These are phyloP conservation scores for Struthio camelus DNA, from an alignment of 2,113 vertebrate species.

Conservation along the genomic window DNA sequence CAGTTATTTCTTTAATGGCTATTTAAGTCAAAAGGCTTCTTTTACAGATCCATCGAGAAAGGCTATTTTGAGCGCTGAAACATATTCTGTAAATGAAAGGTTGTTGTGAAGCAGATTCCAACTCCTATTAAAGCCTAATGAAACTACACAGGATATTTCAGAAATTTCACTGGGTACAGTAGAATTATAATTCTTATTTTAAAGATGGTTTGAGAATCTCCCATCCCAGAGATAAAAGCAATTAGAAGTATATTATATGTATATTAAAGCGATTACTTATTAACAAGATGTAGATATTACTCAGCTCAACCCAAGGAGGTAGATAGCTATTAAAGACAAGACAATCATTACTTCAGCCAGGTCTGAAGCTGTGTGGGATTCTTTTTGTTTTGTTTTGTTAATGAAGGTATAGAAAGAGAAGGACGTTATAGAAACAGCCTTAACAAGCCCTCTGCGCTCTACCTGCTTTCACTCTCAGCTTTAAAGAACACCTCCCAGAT, in stretches of 20 bases:
- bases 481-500: background rate
- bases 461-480: background rate
- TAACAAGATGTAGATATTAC: background rate
- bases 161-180: background rate
- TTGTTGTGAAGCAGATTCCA: conserved; percentile 8
- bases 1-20: background rate
- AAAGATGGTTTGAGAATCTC: background rate
- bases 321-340: background rate
- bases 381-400: background rate
- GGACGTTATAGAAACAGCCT: background rate
- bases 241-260: background rate
- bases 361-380: background rate
- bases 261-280: background rate
- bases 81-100: background rate
- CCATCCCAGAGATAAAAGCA: background rate
- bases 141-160: conserved; percentile 9
- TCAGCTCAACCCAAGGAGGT: background rate
- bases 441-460: background rate
- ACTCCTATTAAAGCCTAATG: background rate
- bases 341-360: background rate
- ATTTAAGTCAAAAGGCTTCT: background rate
- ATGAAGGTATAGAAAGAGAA: background rate
- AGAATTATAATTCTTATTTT: background rate
- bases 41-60: background rate
- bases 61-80: background rate